Evolutionary conservation across 2,888 invertebrate species (phyloP), one percentile per base, ranked within the genome.

Genomic region (Pteria penguin): DNA sequence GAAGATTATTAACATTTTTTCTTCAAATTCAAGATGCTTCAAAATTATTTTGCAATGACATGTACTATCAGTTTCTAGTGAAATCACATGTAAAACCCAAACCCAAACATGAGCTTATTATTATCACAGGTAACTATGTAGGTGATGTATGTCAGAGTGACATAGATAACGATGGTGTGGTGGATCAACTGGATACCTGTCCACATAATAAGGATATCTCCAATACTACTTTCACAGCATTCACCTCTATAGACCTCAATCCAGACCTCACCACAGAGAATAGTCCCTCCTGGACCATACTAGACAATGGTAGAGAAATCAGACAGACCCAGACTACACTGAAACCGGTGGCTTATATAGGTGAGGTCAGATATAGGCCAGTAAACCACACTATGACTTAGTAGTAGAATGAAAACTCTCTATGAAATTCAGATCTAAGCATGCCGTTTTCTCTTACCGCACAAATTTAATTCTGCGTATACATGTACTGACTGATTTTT

Each of bases 111-210:
- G n/a, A n/a, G n/a, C n/a, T n/a, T n/a, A n/a, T n/a, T n/a, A n/a
- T n/a, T n/a, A n/a, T n/a, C 90, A 24, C 87, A 96, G 96, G 93
- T 11, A 95, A 97, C 86, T 94, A 95, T 0, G 92, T 95, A 26
- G 98, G 98, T 0, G 97, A 98, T 87, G 94, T 94, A 1, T 98
- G 98, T 86, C 95, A 96, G 86, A 94, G 95, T 61, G 97, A 98
- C 90, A 94, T 94, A 84, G 98, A 98, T 87, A 95, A 95, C 1
- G 98, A 98, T 90, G 94, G 94, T 31, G 94, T 95, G 0, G 94
- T 94, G 1, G 96, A 98, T 89, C 94, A 94, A 32, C 91, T 95
- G 2, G 98, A 98, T 90, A 97, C 97, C 88, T 98, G 98, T 87
- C 97, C 98, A 0, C 97, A 81, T 31, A 87, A 86, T 71, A 83